These are phyloP conservation scores for Lutraria rhynchaena DNA, from an alignment of 1,140 invertebrate species.

Conservation along the genomic window DNA sequence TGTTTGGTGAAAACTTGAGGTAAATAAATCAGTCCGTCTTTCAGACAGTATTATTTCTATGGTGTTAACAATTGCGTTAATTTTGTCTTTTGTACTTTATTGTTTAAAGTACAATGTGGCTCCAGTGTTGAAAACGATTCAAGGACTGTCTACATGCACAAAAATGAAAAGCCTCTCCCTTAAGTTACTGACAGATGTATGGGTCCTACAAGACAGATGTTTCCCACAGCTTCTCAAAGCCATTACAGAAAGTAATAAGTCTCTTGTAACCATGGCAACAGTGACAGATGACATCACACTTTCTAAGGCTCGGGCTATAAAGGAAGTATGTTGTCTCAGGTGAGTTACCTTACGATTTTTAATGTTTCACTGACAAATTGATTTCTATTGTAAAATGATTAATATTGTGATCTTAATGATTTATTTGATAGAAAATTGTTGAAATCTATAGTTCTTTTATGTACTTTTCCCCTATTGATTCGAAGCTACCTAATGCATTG, in stretches of 20 bases:
- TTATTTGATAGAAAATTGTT: too few species aligned
- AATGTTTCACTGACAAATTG: too few species aligned
- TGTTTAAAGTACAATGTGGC: slow-evolving; percentile 68
- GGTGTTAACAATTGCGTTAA: too few species aligned
- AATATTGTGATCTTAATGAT: too few species aligned
- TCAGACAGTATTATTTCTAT: too few species aligned
- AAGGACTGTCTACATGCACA: slow-evolving; percentile 59
- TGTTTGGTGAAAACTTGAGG: too few species aligned
- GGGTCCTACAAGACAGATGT: slow-evolving; percentile 72
- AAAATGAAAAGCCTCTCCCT: slow-evolving; percentile 68
- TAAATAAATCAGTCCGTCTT: too few species aligned
- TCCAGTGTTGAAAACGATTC: slow-evolving; percentile 71
- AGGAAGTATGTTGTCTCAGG: slow-evolving; percentile 70
- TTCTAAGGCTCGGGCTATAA: slow-evolving; percentile 70
- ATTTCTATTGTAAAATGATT: too few species aligned
- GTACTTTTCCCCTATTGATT: too few species aligned
- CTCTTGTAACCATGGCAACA: slow-evolving; percentile 10
- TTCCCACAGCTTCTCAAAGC: slow-evolving; percentile 71
- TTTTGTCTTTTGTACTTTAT: neutral
- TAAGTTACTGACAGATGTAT: slow-evolving; percentile 67
- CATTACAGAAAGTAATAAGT: slow-evolving; percentile 54
- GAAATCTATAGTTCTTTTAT: too few species aligned
- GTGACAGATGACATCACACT: slow-evolving; percentile 62
- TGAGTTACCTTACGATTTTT: too few species aligned
- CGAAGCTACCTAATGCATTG: too few species aligned